A percentile compares a stretch with the other conserved stretches of the same genome.
Evolutionary conservation across 2,797 vertebrate species (phyloP).

Genomic region (Pelochelys cantorii): DNA sequence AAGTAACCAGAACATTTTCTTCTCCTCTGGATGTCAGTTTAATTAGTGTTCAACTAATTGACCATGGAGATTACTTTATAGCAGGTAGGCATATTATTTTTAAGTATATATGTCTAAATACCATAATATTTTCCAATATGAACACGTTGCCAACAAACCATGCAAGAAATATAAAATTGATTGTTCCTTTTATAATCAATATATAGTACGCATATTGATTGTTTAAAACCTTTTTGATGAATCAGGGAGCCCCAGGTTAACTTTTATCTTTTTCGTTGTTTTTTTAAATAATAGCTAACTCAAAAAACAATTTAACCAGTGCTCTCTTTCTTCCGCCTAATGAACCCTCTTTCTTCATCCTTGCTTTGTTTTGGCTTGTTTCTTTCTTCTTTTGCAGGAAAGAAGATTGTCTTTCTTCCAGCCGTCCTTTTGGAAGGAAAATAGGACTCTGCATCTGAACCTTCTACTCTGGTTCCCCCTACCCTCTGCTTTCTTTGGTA

Average conservation of each 20-base stretch:
- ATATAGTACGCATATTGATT: neutral
- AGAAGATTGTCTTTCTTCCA: rapidly evolving
- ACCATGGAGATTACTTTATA: neutral
- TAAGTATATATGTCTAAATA: neutral
- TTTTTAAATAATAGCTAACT: neutral
- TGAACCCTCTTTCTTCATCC: neutral
- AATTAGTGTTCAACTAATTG: neutral
- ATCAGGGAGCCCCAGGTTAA: neutral
- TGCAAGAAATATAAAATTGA: neutral
- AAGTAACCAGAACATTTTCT: neutral
- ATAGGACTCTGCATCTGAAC: neutral
- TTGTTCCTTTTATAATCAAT: neutral
- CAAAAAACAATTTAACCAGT: neutral
- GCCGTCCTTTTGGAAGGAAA: neutral
- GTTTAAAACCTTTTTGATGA: neutral
- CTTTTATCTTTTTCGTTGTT: neutral
- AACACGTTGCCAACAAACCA: neutral
- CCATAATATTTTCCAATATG: neutral
- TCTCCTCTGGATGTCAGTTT: neutral
- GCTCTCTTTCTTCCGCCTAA: neutral
- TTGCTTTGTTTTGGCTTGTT: neutral
- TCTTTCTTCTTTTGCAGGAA: neutral
- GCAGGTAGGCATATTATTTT: neutral
- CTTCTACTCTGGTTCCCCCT: neutral
- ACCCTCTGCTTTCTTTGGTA: neutral